phyloP scores from a whole-genome alignment of 2,888 invertebrate genomes.

The Pelosia muscerda region DNA sequence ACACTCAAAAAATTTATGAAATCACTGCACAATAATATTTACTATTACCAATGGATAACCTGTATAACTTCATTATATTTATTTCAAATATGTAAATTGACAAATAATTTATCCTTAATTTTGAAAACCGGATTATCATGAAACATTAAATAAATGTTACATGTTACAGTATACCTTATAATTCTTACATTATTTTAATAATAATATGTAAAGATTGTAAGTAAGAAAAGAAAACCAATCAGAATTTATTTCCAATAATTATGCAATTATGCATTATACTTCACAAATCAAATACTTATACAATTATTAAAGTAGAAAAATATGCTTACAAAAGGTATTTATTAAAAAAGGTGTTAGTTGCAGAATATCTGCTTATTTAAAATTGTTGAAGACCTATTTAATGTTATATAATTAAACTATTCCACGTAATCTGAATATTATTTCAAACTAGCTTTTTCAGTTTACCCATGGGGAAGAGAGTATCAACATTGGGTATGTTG shows the following conservation, averaged over 20 bases:
- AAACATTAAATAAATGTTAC: not conserved
- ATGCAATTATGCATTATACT: slow-evolving; percentile 1
- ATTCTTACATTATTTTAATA: slow-evolving; percentile 7
- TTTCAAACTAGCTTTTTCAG: slow-evolving; percentile 12
- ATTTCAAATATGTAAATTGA: not conserved
- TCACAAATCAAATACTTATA: not conserved
- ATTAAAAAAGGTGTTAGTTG: slow-evolving; percentile 26
- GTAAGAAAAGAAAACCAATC: not conserved
- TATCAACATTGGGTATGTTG: too few relatives aligned
- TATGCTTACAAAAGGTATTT: slow-evolving; percentile 15
- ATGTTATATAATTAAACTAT: slow-evolving; percentile 51
- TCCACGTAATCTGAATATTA: slow-evolving; percentile 23
- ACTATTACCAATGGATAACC: not conserved
- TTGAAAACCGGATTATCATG: not conserved
- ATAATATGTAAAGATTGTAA: not conserved
- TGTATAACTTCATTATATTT: not conserved
- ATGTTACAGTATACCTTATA: too few relatives aligned
- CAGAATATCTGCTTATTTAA: slow-evolving; percentile 39
- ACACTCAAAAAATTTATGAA: not conserved
- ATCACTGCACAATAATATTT: not conserved
- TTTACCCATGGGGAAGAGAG: too few relatives aligned
- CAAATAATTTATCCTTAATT: not conserved
- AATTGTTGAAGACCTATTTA: slow-evolving; percentile 42
- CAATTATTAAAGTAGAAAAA: not conserved
- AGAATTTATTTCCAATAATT: not conserved